Conservation (phyloP, 2,888 invertebrate genomes). For the Laothoe populi region DNA sequence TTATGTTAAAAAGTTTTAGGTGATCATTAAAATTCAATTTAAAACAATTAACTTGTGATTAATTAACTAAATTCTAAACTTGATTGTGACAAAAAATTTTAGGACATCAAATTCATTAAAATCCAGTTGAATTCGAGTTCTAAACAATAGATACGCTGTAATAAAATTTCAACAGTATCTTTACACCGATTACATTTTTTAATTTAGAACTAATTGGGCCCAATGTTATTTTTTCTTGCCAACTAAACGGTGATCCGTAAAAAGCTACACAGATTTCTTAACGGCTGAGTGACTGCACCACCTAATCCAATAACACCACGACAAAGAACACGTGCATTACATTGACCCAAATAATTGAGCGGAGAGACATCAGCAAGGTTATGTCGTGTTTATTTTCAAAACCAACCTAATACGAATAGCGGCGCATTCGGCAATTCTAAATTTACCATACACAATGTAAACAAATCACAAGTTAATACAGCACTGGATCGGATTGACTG, state of each 20-base stretch:
- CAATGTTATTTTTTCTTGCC: constrained; percentile 18
- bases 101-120: neutral
- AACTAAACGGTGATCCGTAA: constrained; percentile 29
- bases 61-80: neutral
- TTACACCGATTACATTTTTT: constrained; percentile 1
- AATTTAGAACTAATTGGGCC: neutral
- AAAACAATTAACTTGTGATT: neutral
- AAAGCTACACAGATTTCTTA: constrained; percentile 38
- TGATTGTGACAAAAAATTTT: neutral
- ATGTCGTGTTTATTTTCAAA: constrained; percentile 79
- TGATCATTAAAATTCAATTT: neutral
- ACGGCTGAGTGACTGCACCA: constrained; percentile 40
- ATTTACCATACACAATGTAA: constrained; percentile 80
- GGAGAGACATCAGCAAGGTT: constrained; percentile 78
- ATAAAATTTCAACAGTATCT: neutral
- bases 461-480: constrained; percentile 74
- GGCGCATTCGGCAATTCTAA: constrained; percentile 75
- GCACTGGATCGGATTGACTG: constrained; percentile 56
- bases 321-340: constrained; percentile 76
- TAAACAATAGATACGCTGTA: constrained; percentile 13
- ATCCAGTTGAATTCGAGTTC: neutral
- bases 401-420: constrained; percentile 77
- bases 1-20: neutral
- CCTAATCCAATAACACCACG: constrained; percentile 55
- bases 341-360: constrained; percentile 80